These are phyloP conservation scores for Euzophera pinguis DNA, from an alignment of 2,888 invertebrate species.

Conservation along the genomic window DNA sequence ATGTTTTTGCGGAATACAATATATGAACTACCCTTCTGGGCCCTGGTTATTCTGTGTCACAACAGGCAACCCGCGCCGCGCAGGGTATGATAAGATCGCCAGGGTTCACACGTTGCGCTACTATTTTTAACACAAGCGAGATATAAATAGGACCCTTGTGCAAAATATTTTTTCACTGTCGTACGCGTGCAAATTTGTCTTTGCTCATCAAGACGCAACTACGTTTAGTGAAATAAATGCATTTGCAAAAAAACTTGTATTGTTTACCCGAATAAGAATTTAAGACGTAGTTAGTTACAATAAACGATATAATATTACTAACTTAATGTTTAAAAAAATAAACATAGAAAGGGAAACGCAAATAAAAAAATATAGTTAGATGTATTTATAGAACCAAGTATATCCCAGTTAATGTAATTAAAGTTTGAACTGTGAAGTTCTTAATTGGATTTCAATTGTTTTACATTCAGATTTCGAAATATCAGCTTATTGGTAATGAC, in stretches of 20 bases:
- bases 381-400: too few species aligned
- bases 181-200: constrained; percentile 19
- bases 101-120: constrained; percentile 22
- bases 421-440: background rate
- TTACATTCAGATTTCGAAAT: constrained; percentile 6
- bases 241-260: background rate
- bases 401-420: too few species aligned
- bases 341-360: too few species aligned
- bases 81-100: constrained; percentile 19
- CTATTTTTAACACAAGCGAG: constrained; percentile 32
- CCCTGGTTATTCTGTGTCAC: background rate
- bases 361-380: too few species aligned
- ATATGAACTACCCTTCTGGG: background rate
- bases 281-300: too few species aligned
- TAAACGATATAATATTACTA: too few species aligned
- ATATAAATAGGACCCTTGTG: constrained; percentile 31
- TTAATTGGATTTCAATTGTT: background rate
- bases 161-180: constrained; percentile 26
- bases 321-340: too few species aligned
- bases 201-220: background rate
- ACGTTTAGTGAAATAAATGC: constrained; percentile 7
- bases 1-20: too few species aligned
- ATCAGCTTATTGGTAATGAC: constrained; percentile 27
- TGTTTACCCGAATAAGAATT: too few species aligned
- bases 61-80: constrained; percentile 9